These are phyloP conservation scores for Enteromius viviparus DNA, from an alignment of 2,797 vertebrate species.

Conservation along the genomic window DNA sequence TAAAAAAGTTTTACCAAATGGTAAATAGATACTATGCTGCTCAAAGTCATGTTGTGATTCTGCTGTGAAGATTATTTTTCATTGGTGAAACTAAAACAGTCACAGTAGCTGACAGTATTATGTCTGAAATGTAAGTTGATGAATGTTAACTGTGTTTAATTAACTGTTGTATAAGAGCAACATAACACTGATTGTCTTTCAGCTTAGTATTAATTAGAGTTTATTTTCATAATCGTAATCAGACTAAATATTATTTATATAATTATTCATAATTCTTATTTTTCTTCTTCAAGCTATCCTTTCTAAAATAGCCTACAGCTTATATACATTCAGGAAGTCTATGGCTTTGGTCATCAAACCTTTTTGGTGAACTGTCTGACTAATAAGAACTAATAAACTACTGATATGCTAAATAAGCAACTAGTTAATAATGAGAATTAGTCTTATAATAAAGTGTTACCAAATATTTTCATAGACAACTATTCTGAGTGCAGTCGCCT, in stretches of 20 bases:
- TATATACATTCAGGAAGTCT: too few relatives aligned
- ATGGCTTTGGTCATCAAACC: too few relatives aligned
- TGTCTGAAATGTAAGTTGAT: background rate
- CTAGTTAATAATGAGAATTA: background rate
- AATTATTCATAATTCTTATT: background rate
- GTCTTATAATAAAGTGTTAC: background rate
- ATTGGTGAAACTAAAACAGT: background rate
- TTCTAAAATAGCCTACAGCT: too few relatives aligned
- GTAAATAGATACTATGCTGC: background rate
- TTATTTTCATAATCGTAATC: too few relatives aligned
- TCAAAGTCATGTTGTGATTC: background rate
- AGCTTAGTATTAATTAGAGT: too few relatives aligned
- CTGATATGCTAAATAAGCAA: background rate
- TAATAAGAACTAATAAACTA: background rate
- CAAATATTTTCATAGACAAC: background rate
- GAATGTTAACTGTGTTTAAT: background rate
- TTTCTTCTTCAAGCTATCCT: too few relatives aligned
- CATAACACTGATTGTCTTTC: too few relatives aligned
- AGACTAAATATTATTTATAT: too few relatives aligned
- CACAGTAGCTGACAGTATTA: background rate
- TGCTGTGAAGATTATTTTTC: background rate
- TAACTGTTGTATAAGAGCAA: background rate
- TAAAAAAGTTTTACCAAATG: too few relatives aligned
- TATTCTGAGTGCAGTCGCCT: background rate
- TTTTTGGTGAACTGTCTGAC: too few relatives aligned